Evolutionary conservation across 1,140 invertebrate species (phyloP).

Genomic region (Drosophila arizonae): DNA sequence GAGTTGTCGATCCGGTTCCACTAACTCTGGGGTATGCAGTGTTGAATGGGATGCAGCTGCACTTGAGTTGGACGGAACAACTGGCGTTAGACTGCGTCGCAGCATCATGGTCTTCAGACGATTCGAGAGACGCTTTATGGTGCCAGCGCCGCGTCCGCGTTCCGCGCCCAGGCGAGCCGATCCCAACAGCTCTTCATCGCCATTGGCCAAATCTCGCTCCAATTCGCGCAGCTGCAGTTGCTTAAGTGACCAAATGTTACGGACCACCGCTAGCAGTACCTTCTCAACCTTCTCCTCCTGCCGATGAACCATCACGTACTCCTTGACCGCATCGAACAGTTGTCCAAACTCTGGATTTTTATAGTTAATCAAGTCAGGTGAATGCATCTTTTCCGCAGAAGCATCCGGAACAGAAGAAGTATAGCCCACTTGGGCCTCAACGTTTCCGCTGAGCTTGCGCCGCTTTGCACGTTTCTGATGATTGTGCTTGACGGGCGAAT

Average conservation of each 20-base stretch:
- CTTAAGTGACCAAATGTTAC: slow-evolving; percentile 60
- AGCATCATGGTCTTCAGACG: slow-evolving; percentile 58
- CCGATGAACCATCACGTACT: slow-evolving; percentile 61
- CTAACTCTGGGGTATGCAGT: slow-evolving; percentile 3
- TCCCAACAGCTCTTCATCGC: slow-evolving; percentile 25
- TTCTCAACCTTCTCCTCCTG: slow-evolving; percentile 62
- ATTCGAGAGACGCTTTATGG: slow-evolving; percentile 66
- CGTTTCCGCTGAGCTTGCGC: slow-evolving; percentile 49
- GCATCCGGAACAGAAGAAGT: background rate
- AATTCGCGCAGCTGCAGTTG: slow-evolving; percentile 56
- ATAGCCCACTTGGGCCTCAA: slow-evolving; percentile 40
- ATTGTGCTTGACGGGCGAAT: slow-evolving; percentile 60
- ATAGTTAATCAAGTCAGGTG: slow-evolving; percentile 16
- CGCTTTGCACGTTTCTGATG: slow-evolving; percentile 58
- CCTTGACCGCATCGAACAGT: slow-evolving; percentile 54
- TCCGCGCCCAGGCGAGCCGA: slow-evolving; percentile 23
- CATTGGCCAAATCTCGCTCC: slow-evolving; percentile 48
- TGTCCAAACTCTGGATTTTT: slow-evolving; percentile 57
- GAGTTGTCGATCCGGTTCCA: slow-evolving; percentile 6
- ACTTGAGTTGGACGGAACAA: slow-evolving; percentile 16
- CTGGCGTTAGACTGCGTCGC: slow-evolving; percentile 52
- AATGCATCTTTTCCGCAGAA: slow-evolving; percentile 1
- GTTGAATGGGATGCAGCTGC: background rate
- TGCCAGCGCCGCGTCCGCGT: slow-evolving; percentile 31
- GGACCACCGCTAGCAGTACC: slow-evolving; percentile 51